Conservation (phyloP, 2,888 invertebrate genomes). For the Balanococcus diminutus region DNA sequence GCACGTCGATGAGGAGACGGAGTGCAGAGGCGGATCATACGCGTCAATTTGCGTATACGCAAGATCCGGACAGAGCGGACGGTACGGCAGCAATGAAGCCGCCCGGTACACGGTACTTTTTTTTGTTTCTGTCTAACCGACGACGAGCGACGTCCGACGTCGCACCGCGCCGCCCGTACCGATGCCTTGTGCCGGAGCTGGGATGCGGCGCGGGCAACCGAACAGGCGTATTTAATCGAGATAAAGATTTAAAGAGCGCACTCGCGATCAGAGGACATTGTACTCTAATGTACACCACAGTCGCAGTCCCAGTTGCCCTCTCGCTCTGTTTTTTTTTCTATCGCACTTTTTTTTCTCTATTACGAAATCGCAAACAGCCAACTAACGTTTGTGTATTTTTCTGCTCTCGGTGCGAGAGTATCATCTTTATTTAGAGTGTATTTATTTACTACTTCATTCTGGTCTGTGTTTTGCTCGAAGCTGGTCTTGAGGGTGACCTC, state of each 20-base stretch:
- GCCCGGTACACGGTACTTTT: not conserved
- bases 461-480: no score
- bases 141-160: no score
- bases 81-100: not conserved
- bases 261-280: conserved; percentile 52
- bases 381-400: not conserved
- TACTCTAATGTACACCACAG: conserved; percentile 26
- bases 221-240: conserved; percentile 32
- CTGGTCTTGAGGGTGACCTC: no score
- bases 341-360: not conserved
- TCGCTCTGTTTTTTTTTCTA: not conserved
- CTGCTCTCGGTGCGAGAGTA: no score
- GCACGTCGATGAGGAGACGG: not conserved
- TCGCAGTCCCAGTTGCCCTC: not conserved
- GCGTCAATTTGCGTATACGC: conserved; percentile 14
- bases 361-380: not conserved
- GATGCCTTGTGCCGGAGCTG: not conserved
- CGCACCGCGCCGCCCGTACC: not conserved
- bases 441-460: no score
- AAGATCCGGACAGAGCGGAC: not conserved
- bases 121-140: not conserved
- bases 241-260: conserved; percentile 53
- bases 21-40: not conserved
- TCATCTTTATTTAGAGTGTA: not conserved
- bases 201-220: not conserved